phyloP scores from a whole-genome alignment of 2,888 invertebrate species.

The Hypolimnas misippus region DNA sequence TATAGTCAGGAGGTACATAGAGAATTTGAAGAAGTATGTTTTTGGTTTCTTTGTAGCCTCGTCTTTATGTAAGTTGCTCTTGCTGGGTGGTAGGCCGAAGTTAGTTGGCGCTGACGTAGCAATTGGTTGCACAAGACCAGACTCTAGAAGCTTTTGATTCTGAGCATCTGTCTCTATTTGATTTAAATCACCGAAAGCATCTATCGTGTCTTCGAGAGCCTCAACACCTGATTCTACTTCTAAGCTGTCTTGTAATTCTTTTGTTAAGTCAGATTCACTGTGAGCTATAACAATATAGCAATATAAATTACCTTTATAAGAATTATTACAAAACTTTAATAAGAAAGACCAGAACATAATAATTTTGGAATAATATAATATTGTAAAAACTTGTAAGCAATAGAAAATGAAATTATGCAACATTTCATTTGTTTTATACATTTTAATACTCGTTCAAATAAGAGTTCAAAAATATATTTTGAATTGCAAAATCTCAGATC shows the following conservation, averaged over 20 bases:
- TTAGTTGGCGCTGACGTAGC: constrained; percentile 47
- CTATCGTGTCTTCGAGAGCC: constrained; percentile 76
- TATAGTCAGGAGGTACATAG: constrained; percentile 71
- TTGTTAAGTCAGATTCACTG: constrained; percentile 62
- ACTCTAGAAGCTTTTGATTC: constrained; percentile 48
- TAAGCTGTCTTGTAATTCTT: constrained; percentile 61
- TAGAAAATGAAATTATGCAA: too few species aligned
- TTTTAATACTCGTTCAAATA: too few species aligned
- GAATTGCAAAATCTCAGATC: too few species aligned
- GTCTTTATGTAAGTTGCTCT: constrained; percentile 52
- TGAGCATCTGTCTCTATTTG: constrained; percentile 48
- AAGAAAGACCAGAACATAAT: too few species aligned
- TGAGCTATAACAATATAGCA: constrained; percentile 49
- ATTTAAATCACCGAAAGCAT: constrained; percentile 62
- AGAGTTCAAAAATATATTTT: too few species aligned
- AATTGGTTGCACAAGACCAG: constrained; percentile 41
- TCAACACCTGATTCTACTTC: constrained; percentile 82
- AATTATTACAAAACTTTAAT: too few species aligned
- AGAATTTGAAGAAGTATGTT: constrained; percentile 61
- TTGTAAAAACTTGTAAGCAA: too few species aligned
- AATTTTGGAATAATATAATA: too few species aligned
- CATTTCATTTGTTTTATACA: too few species aligned
- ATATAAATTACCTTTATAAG: not conserved
- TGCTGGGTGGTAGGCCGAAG: constrained; percentile 65
- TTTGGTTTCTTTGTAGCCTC: constrained; percentile 49